Base-by-base conservation (phyloP, 2,797 vertebrate genomes). In the Clarias laeviceps region DNA sequence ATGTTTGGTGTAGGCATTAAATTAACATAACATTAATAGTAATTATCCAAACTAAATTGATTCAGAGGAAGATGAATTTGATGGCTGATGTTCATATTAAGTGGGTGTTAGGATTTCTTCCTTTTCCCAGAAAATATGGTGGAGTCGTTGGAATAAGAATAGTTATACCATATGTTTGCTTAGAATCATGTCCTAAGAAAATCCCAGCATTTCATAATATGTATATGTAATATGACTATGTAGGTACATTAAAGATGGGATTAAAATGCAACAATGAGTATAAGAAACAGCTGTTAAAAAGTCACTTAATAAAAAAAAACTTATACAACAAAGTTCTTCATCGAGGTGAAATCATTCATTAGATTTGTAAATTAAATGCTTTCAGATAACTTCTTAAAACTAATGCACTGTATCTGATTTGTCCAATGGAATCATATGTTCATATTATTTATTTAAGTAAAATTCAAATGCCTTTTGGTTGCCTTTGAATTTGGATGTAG, bases 161-260 rank as follows among this genome's bases (percentile, higher is more conserved):
- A 66, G 61, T 12, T 27, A 76, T 22, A 17, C 45, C 69, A 73
- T 40, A 74, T 73, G 66, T 85, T 85, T 81, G 3, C 22, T 37
- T 15, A 70, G 18, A 62, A 64, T 37, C 37, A 54, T 17, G n/a
- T 72, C 12, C 32, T 37, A 40, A 62, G 24, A 54, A 65, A 54
- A 45, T 54, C 22, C 37, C 22, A 50, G 32, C 4, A 74, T 24
- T 32, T 74, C 70, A 24, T 17, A 34, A 66, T 65, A 12, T 50
- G 45, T 50, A 50, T 50, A 50, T 50, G 45, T 50, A 2, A 14
- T 50, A 45, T 50, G 15, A 1, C 29, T 34, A 20, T 50, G 54
- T 72, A 62, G 74, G 37, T 37, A 64, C 22, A 7, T 34, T 50
- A 66, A 17, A 72, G 9, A 11, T 59, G 14, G 50, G 50, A 80